Percentiles rank a stretch among this genome's conserved stretches.
Conservation (phyloP, 2,113 vertebrate genomes). For the Ciconia boyciana region DNA sequence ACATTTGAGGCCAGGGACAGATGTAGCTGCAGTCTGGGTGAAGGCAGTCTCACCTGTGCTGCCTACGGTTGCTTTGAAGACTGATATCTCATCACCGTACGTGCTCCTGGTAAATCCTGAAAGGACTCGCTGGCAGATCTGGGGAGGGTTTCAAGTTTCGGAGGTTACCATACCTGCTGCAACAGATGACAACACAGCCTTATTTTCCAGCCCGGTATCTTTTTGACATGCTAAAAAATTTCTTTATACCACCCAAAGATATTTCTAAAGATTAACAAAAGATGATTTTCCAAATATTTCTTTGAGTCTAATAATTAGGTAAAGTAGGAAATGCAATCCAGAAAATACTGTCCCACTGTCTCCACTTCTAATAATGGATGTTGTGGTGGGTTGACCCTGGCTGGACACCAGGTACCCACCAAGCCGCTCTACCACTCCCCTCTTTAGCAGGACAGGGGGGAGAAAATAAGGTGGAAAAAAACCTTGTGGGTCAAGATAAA, state of each 20-base stretch:
- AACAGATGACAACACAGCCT: not conserved
- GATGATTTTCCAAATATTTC: not conserved
- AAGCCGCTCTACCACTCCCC: not conserved
- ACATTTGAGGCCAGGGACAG: not conserved
- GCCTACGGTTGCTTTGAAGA: not conserved
- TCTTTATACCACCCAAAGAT: not conserved
- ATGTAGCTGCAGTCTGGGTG: not conserved
- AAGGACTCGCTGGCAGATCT: not conserved
- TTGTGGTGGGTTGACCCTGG: not conserved
- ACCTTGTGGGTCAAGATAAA: not conserved
- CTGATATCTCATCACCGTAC: accelerated
- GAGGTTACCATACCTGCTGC: not conserved
- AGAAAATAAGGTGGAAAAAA: not conserved
- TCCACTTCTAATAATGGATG: not conserved
- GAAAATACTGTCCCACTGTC: not conserved
- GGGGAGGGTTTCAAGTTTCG: accelerated
- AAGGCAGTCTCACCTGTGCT: not conserved
- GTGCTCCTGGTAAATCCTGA: not conserved
- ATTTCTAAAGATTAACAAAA: not conserved
- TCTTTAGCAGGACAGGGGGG: not conserved
- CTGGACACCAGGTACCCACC: not conserved
- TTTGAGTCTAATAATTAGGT: not conserved
- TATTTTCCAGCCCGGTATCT: not conserved
- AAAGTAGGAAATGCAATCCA: not conserved
- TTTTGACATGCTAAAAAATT: not conserved